Conservation (phyloP, 2,888 invertebrate species). For the Pelosia muscerda region DNA sequence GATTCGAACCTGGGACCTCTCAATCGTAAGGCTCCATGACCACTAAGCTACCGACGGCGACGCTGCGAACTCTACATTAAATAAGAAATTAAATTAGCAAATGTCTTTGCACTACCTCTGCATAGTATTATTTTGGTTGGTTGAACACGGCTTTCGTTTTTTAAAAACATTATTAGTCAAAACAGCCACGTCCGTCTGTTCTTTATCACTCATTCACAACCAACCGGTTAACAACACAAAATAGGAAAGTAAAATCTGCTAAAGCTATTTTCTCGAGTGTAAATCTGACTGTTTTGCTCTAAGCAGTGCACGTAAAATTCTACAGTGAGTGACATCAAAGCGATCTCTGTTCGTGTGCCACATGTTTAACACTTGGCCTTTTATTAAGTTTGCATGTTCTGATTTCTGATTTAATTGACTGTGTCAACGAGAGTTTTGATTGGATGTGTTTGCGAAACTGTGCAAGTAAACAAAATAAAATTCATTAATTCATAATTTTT, state of each 20-base stretch:
- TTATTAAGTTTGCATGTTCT: constrained; percentile 40
- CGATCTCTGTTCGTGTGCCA: constrained; percentile 35
- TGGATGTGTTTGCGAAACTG: neutral
- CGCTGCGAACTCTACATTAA: too few species aligned
- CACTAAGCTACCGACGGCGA: too few species aligned
- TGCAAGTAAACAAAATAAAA: neutral
- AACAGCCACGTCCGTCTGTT: neutral
- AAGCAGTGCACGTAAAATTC: constrained; percentile 7
- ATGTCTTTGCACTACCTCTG: neutral
- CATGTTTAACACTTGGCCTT: constrained; percentile 29
- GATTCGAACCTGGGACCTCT: too few species aligned
- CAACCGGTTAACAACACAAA: constrained; percentile 23
- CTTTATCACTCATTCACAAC: constrained; percentile 11
- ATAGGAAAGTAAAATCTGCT: constrained; percentile 25
- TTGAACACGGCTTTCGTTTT: neutral
- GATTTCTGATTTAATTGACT: constrained; percentile 9
- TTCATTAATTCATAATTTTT: neutral
- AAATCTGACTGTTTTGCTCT: constrained; percentile 30
- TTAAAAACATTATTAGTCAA: constrained; percentile 5
- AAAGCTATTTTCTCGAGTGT: constrained; percentile 26
- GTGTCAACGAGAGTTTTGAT: neutral
- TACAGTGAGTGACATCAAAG: constrained; percentile 44
- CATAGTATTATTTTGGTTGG: constrained; percentile 36
- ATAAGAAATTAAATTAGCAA: neutral
- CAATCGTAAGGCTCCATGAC: too few species aligned